These are phyloP conservation scores for Orthosia gothica DNA, from an alignment of 2,888 invertebrate genomes.

Conservation along the genomic window DNA sequence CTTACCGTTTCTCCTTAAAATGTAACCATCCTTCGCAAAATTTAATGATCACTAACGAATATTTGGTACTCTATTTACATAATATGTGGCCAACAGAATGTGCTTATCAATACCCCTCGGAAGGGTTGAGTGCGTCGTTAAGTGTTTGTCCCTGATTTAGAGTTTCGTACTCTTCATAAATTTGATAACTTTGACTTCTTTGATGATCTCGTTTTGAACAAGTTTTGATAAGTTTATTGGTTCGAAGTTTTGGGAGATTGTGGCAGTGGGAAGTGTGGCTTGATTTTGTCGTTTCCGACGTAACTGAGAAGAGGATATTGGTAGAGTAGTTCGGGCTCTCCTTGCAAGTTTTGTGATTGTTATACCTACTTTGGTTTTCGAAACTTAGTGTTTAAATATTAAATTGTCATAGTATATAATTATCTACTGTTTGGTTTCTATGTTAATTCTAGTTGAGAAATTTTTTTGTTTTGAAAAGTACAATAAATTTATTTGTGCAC, in stretches of 20 bases:
- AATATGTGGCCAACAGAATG: slow-evolving; percentile 38
- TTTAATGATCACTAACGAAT: slow-evolving; percentile 30
- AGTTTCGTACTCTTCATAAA: slow-evolving; percentile 46
- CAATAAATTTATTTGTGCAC: background rate
- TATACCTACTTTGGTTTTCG: background rate
- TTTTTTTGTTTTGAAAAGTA: no score
- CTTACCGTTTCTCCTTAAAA: background rate
- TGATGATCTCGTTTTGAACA: slow-evolving; percentile 47
- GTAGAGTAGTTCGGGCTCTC: background rate
- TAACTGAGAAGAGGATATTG: background rate
- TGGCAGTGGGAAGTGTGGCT: slow-evolving; percentile 14
- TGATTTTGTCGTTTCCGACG: slow-evolving; percentile 9
- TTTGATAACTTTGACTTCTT: slow-evolving; percentile 55
- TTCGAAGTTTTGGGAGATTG: slow-evolving; percentile 31
- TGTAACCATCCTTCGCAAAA: background rate
- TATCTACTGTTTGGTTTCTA: no score
- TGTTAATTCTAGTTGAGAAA: no score
- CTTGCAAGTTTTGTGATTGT: background rate
- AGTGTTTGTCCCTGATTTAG: slow-evolving; percentile 19
- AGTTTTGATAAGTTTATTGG: slow-evolving; percentile 55
- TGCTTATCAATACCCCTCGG: slow-evolving; percentile 31
- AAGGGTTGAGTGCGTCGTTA: slow-evolving; percentile 46
- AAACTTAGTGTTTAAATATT: background rate
- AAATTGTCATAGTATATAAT: no score
- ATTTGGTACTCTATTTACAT: slow-evolving; percentile 40